Conservation (phyloP, 2,888 invertebrate genomes). For the Tholera decimalis region DNA sequence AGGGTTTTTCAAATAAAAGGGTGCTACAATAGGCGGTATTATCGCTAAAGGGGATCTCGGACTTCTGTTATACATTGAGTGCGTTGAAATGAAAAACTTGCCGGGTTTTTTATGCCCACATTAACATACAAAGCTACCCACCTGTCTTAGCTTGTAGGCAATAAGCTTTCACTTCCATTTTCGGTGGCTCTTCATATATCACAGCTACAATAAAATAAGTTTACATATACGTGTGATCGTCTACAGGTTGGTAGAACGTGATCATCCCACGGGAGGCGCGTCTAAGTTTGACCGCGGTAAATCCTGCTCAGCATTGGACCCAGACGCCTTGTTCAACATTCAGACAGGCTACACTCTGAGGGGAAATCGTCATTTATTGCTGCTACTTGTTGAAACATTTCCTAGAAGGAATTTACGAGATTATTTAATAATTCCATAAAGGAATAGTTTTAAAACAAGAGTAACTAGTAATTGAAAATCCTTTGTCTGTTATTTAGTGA, state of each 20-base stretch:
- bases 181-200: too few species aligned
- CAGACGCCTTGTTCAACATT: constrained; percentile 78
- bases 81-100: too few species aligned
- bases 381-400: constrained; percentile 44
- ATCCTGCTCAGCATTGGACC: constrained; percentile 77
- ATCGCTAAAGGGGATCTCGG: too few species aligned
- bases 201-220: constrained; percentile 37
- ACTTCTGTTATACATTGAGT: too few species aligned
- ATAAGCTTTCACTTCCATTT: not conserved
- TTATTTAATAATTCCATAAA: too few species aligned
- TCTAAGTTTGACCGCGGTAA: constrained; percentile 85
- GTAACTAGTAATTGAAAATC: too few species aligned
- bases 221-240: constrained; percentile 23
- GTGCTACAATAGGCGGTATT: too few species aligned
- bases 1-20: too few species aligned
- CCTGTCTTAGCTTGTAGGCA: not conserved
- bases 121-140: too few species aligned
- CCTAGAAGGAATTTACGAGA: not conserved
- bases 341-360: constrained; percentile 71
- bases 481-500: too few species aligned
- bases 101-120: too few species aligned
- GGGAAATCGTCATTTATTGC: constrained; percentile 73
- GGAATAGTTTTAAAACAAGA: too few species aligned
- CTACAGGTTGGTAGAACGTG: constrained; percentile 47
- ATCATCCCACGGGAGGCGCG: constrained; percentile 72